Base-by-base conservation (phyloP, 2,888 invertebrate species). In the Oscheius myriophilus region DNA sequence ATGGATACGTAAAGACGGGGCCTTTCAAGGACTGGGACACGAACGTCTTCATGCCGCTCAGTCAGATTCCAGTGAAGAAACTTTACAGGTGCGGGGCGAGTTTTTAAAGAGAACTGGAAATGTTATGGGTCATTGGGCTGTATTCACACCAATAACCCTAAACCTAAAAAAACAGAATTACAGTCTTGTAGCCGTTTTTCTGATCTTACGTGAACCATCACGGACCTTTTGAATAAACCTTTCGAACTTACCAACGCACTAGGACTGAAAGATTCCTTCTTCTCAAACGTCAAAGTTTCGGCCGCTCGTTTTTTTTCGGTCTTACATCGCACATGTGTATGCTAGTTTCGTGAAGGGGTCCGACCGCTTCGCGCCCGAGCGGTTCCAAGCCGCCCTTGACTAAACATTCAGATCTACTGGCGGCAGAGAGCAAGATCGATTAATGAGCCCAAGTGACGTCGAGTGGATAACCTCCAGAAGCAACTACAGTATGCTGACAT, bases 21-120 rank as follows among this genome's bases (percentile, higher is more conserved):
- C 84, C 84, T 1, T 84, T 84, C 70, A 75, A 75, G n/a, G 80
- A 85, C 55, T 85, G 85, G 85, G 76, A 83, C 70, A 85, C 84
- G 1, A 85, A 85, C 66, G 84, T 84, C 25, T 63, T 74, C 21
- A 80, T 84, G 84, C 85, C 85, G 12, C 67, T 85, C 42, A 83
- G 82, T 59, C 84, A 85, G 54, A 80, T 85, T 18, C 84, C 84
- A 1, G 83, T 85, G 26, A 83, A 84, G 55, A 81, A 82, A 53
- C 71, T 85, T 26, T 85, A 82, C 71, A 70, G 84, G 82, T 81
- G 25, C 33, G 33, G 33, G 33, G 9, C 33, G 33, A 33, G 33
- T 33, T 33, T 33, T 33, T 33, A 9, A n/a, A n/a, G 33, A 33
- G 9, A 33, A 33, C 33, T 33, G 33, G 33, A 33, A 33, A 33